Percentiles rank a stretch among this genome's conserved stretches.
These are phyloP conservation scores for Scaptomyza graminum DNA, from an alignment of 1,140 invertebrate species.

Conservation along the genomic window DNA sequence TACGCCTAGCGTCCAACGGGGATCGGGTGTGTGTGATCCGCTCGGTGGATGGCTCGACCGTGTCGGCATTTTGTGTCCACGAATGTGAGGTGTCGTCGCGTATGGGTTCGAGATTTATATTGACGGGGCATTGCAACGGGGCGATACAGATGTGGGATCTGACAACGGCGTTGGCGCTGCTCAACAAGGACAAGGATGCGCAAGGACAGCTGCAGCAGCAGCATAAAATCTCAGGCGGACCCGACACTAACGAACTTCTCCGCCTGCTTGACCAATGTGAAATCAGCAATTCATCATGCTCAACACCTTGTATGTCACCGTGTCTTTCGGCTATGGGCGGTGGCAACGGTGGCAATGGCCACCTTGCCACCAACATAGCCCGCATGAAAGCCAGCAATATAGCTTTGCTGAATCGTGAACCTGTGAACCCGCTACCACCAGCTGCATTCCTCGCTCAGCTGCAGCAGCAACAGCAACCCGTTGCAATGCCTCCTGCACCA, in stretches of 20 bases:
- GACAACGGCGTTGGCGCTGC: constrained; percentile 95
- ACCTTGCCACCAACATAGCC: constrained; percentile 85
- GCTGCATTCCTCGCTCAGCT: constrained; percentile 19
- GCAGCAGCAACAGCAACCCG: constrained; percentile 39
- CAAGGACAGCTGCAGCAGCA: no score
- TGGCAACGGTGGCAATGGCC: constrained; percentile 43
- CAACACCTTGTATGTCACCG: constrained; percentile 93
- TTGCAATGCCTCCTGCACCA: constrained; percentile 6
- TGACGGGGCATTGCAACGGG: constrained; percentile 97
- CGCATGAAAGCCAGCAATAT: constrained; percentile 90
- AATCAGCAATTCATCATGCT: constrained; percentile 91
- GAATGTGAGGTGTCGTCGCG: constrained; percentile 97
- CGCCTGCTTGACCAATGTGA: constrained; percentile 96
- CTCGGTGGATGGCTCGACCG: constrained; percentile 96
- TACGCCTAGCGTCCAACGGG: constrained; percentile 97
- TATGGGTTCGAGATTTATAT: constrained; percentile 96
- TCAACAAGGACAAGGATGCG: constrained; percentile 89
- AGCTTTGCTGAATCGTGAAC: constrained; percentile 88
- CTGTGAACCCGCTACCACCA: no score
- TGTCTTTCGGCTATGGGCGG: constrained; percentile 86
- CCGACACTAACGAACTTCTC: constrained; percentile 94
- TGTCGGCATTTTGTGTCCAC: constrained; percentile 98
- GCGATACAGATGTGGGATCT: constrained; percentile 99
- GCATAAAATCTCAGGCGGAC: constrained; percentile 90
- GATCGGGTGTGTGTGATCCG: constrained; percentile 96